Percentiles rank a stretch among this genome's conserved stretches.
Evolutionary conservation across 2,797 vertebrate species (phyloP).

Genomic region (Anolis apletophallus): DNA sequence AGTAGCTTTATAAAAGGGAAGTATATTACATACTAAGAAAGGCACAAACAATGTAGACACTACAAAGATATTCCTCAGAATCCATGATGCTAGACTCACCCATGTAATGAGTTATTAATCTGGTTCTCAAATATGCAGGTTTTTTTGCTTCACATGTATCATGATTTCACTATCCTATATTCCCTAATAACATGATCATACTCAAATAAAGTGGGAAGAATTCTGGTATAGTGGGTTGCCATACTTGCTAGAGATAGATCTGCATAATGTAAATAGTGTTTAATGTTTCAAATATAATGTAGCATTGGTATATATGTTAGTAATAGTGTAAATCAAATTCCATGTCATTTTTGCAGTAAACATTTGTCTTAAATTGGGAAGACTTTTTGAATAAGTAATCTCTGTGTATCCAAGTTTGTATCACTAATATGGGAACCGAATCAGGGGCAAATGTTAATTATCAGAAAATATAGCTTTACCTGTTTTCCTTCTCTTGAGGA

Average conservation of each 20-base stretch:
- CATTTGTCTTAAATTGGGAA: background rate
- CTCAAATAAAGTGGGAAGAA: background rate
- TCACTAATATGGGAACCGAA: background rate
- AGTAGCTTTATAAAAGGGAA: background rate
- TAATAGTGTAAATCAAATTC: background rate
- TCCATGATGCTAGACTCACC: background rate
- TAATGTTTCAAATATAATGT: background rate
- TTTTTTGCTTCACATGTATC: background rate
- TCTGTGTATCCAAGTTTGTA: background rate
- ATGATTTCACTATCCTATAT: background rate
- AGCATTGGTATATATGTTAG: background rate
- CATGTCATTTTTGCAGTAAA: background rate
- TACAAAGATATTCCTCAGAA: background rate
- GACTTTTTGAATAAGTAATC: conserved; percentile 1
- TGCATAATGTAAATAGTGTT: background rate
- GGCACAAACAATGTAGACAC: background rate
- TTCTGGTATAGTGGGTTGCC: background rate
- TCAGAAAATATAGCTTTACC: background rate
- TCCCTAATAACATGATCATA: background rate
- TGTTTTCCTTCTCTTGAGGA: background rate
- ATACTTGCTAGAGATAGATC: background rate
- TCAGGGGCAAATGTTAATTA: background rate
- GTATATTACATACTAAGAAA: background rate
- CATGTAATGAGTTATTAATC: background rate
- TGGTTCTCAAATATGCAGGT: background rate